Conservation (phyloP, 2,113 vertebrate genomes). For the Pluvialis apricaria region DNA sequence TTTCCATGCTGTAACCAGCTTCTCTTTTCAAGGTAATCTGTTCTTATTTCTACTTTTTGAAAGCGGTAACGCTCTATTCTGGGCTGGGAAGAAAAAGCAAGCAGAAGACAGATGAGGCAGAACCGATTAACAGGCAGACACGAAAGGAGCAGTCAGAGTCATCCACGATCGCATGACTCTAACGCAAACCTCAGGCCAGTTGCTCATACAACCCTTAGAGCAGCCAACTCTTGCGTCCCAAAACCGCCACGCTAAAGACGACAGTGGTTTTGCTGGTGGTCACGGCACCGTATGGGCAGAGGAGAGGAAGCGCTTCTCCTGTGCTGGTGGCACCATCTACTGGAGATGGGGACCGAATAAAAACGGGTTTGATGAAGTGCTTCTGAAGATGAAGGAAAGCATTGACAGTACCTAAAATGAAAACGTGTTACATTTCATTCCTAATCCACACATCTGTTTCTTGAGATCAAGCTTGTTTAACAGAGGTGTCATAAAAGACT, state of each 20-base stretch:
- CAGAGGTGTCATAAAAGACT: neutral
- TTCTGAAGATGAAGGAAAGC: neutral
- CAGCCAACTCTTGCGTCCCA: neutral
- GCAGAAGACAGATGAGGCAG: neutral
- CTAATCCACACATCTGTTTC: neutral
- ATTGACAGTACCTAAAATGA: neutral
- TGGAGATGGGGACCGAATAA: neutral
- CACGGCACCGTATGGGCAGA: accelerated
- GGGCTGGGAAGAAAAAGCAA: neutral
- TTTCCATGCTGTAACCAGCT: neutral
- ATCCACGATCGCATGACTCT: accelerated
- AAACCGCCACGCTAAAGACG: accelerated
- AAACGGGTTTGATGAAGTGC: neutral
- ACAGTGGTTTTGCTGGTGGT: neutral
- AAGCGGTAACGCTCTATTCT: accelerated
- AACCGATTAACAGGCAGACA: accelerated
- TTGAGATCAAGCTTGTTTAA: neutral
- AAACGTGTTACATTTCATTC: neutral
- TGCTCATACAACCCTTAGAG: neutral
- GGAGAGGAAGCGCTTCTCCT: neutral
- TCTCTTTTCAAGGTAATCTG: neutral
- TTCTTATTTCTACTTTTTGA: neutral
- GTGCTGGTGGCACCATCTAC: slow-evolving; percentile 40
- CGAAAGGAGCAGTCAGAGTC: neutral
- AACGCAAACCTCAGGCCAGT: neutral